phyloP scores from a whole-genome alignment of 1,140 invertebrate genomes.

The Pogonomyrmex barbatus region DNA sequence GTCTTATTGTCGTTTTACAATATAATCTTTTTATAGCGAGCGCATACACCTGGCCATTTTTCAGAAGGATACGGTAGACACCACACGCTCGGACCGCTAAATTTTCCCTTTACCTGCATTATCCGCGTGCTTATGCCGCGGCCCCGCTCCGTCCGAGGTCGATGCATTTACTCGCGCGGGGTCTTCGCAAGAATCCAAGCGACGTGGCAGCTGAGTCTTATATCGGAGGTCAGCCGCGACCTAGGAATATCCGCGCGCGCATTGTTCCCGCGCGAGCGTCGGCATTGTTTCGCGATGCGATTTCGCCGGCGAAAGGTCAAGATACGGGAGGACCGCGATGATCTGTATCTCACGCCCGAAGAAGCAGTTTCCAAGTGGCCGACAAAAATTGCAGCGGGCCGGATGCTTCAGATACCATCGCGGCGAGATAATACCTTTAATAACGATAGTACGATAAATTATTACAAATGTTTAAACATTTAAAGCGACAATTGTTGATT shows the following conservation, averaged over 20 bases:
- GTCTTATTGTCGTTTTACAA: too few relatives aligned
- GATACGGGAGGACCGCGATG: slow-evolving; percentile 24
- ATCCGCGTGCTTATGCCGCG: slow-evolving; percentile 67
- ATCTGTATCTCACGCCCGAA: slow-evolving; percentile 56
- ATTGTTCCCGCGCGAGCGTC: slow-evolving; percentile 66
- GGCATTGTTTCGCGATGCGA: slow-evolving; percentile 64
- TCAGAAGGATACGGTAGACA: background rate
- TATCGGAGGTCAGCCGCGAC: slow-evolving; percentile 70
- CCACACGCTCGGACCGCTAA: slow-evolving; percentile 57
- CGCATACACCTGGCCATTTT: too few relatives aligned
- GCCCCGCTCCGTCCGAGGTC: background rate
- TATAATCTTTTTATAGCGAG: too few relatives aligned
- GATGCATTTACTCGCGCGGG: slow-evolving; percentile 36
- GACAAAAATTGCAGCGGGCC: slow-evolving; percentile 30
- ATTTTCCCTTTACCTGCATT: slow-evolving; percentile 78
- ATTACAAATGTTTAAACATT: background rate
- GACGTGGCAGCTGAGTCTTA: slow-evolving; percentile 30
- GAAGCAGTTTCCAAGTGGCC: background rate
- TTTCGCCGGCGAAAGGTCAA: slow-evolving; percentile 56
- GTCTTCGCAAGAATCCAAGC: slow-evolving; percentile 55
- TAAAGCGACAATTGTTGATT: background rate
- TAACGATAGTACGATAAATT: background rate
- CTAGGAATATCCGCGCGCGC: slow-evolving; percentile 68
- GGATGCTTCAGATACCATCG: slow-evolving; percentile 61
- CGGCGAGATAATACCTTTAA: background rate